Percentiles rank a stretch among this genome's conserved stretches.
These are phyloP conservation scores for Morinoia aosen DNA, from an alignment of 2,888 invertebrate genomes.

Conservation along the genomic window DNA sequence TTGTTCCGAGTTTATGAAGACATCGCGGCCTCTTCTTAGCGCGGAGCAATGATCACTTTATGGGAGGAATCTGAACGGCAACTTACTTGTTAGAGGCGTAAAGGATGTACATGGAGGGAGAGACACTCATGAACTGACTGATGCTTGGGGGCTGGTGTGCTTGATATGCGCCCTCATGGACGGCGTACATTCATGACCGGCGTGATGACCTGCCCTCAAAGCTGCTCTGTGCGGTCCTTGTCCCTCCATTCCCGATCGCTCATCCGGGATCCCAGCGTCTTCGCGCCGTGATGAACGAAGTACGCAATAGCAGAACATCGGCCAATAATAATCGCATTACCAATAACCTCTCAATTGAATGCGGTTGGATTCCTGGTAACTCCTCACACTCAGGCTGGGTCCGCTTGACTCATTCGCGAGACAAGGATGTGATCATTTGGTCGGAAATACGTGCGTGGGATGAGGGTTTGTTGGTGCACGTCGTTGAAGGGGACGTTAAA, in stretches of 20 bases:
- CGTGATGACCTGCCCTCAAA: neutral
- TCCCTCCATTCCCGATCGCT: neutral
- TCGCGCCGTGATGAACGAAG: neutral
- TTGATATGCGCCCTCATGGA: neutral
- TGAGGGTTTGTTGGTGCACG: neutral
- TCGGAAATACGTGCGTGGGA: neutral
- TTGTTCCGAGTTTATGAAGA: neutral
- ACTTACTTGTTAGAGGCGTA: neutral
- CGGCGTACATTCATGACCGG: neutral
- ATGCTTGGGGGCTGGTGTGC: neutral
- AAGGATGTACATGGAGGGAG: neutral
- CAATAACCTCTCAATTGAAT: neutral
- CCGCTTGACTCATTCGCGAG: neutral
- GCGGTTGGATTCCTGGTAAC: neutral
- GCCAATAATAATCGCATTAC: neutral
- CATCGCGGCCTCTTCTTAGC: neutral
- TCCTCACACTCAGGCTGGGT: no score
- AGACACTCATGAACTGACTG: neutral
- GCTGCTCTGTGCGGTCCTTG: neutral
- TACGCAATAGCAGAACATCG: neutral
- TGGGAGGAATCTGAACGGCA: neutral
- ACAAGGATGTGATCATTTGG: neutral
- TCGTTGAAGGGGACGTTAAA: neutral
- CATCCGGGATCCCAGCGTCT: neutral
- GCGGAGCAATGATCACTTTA: neutral